Conservation (phyloP, 2,797 vertebrate genomes). For the Siniperca obscura region DNA sequence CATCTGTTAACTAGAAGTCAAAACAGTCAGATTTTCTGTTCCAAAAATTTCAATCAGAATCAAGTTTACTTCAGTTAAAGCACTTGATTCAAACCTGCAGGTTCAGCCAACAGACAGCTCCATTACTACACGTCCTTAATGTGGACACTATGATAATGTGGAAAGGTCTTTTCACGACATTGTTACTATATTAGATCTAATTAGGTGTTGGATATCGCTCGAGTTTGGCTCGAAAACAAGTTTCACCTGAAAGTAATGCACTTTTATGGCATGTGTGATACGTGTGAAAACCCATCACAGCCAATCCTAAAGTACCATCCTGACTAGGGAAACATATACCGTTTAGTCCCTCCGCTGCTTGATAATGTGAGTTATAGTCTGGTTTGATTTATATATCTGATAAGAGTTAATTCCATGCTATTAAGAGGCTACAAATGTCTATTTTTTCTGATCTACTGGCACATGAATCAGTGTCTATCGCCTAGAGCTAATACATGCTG, state of each 20-base stretch:
- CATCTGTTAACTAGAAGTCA: slow-evolving; percentile 1
- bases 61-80: not conserved
- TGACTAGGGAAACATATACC: no score
- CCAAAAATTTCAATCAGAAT: not conserved
- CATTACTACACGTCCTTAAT: not conserved
- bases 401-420: not conserved
- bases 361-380: not conserved
- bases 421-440: not conserved
- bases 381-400: not conserved
- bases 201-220: no score
- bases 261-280: no score
- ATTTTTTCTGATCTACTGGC: not conserved
- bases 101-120: not conserved
- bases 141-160: not conserved
- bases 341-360: no score
- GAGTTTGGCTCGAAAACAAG: not conserved
- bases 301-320: not conserved
- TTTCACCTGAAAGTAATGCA: no score
- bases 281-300: not conserved
- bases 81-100: not conserved
- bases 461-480: not conserved
- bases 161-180: not conserved
- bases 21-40: not conserved
- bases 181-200: no score
- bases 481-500: slow-evolving; percentile 3